Percentiles rank a stretch among this genome's conserved stretches.
These are phyloP conservation scores for Okamejei kenojei DNA, from an alignment of 2,797 vertebrate species.

Conservation along the genomic window DNA sequence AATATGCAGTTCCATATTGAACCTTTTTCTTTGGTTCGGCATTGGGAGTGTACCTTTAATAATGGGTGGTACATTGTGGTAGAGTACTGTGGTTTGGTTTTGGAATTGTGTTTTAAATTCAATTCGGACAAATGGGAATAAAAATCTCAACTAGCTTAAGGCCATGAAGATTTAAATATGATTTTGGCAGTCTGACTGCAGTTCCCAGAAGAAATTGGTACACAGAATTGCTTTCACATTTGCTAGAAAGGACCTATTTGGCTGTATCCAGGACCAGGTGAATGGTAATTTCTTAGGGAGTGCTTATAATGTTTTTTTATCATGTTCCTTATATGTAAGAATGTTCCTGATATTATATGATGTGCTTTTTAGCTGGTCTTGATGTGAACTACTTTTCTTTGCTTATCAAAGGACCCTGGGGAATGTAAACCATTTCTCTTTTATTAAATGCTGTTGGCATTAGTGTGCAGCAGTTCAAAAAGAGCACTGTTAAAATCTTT, in stretches of 20 bases:
- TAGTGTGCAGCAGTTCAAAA: neutral
- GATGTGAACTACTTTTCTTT: neutral
- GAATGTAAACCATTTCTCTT: neutral
- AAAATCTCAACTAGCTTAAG: conserved; percentile 24
- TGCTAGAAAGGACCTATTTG: conserved; percentile 18
- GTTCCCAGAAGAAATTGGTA: conserved; percentile 16
- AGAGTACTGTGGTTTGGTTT: conserved; percentile 13
- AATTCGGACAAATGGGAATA: neutral
- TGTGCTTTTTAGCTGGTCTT: neutral
- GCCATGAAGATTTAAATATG: neutral
- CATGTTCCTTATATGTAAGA: neutral
- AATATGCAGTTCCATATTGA: neutral
- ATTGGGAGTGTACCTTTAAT: neutral
- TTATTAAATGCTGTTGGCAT: neutral
- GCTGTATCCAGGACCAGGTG: neutral
- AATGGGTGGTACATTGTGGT: conserved; percentile 28
- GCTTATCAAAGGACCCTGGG: neutral
- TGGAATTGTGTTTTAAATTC: conserved; percentile 26
- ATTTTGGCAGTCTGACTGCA: conserved; percentile 25
- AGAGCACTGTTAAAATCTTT: neutral
- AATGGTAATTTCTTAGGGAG: neutral
- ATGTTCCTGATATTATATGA: neutral
- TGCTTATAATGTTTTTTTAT: neutral
- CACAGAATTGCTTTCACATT: conserved; percentile 24
- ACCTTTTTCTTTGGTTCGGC: neutral